Conservation (phyloP, 2,113 vertebrate species). For the Leptocoma aspasia region DNA sequence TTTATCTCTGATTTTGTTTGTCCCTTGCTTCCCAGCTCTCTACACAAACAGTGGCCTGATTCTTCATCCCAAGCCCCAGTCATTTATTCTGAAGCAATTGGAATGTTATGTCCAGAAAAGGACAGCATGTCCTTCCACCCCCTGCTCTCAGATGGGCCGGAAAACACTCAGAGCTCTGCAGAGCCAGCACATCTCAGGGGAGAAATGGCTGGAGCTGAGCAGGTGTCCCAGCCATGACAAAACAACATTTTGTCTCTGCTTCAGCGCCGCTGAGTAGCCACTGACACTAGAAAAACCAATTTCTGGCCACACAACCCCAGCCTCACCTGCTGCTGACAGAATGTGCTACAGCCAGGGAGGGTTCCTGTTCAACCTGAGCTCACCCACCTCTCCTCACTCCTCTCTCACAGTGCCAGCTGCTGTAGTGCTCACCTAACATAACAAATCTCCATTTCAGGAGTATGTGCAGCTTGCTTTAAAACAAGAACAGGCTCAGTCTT, state of each 20-base stretch:
- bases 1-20: background rate
- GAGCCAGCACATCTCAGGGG: slow-evolving; percentile 18
- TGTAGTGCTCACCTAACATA: background rate
- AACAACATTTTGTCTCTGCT: background rate
- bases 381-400: background rate
- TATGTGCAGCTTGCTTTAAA: background rate
- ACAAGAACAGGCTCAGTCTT: background rate
- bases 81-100: background rate
- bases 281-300: background rate
- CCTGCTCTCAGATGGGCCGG: background rate
- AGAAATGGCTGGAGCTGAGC: background rate
- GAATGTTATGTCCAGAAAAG: background rate
- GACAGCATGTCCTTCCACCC: background rate
- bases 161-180: slow-evolving; percentile 6
- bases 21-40: background rate
- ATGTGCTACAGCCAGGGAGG: background rate
- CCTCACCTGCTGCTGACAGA: background rate
- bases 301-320: background rate
- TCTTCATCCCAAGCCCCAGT: background rate
- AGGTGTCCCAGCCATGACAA: background rate
- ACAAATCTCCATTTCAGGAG: background rate
- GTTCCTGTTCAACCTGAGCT: background rate
- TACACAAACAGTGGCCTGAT: background rate
- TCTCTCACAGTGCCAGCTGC: background rate
- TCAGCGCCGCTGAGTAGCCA: background rate